Evolutionary conservation across 2,797 vertebrate genomes (phyloP).

Genomic region (Hozukius guyotensis): DNA sequence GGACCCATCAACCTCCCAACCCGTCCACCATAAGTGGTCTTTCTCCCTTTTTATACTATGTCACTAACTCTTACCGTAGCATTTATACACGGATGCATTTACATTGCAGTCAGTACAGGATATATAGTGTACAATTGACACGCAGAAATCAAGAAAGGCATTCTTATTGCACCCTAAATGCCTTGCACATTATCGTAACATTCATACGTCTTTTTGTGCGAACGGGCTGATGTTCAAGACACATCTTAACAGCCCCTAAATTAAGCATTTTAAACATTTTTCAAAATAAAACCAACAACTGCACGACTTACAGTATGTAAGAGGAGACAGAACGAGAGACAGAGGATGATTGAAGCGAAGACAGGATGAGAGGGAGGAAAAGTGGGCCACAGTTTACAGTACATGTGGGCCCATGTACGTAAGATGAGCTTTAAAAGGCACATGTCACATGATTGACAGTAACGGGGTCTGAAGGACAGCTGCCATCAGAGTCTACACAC

Average conservation of each 20-base stretch:
- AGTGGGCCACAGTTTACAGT: conserved; percentile 23
- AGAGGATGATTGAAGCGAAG: neutral
- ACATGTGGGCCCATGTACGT: conserved; percentile 15
- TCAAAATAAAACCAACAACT: conserved; percentile 11
- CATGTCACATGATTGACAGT: conserved; percentile 47
- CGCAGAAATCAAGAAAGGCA: no score
- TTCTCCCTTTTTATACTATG: no score
- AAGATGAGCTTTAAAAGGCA: conserved; percentile 54
- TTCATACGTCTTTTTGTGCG: no score
- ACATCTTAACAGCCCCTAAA: neutral
- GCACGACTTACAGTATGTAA: neutral
- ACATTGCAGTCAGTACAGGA: no score
- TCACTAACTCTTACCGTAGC: no score
- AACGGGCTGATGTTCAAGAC: neutral
- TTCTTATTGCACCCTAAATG: no score
- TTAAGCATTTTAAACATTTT: conserved; percentile 26
- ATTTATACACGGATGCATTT: no score
- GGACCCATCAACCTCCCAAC: no score
- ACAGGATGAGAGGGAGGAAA: neutral
- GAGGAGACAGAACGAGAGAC: neutral
- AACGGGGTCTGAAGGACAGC: conserved; percentile 51
- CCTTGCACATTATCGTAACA: no score
- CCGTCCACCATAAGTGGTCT: no score
- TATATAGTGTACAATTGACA: no score
- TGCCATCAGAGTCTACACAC: neutral